Base-by-base conservation (phyloP, 92 coral and sea anemone genomes). In the Scolanthus callimorphus region DNA sequence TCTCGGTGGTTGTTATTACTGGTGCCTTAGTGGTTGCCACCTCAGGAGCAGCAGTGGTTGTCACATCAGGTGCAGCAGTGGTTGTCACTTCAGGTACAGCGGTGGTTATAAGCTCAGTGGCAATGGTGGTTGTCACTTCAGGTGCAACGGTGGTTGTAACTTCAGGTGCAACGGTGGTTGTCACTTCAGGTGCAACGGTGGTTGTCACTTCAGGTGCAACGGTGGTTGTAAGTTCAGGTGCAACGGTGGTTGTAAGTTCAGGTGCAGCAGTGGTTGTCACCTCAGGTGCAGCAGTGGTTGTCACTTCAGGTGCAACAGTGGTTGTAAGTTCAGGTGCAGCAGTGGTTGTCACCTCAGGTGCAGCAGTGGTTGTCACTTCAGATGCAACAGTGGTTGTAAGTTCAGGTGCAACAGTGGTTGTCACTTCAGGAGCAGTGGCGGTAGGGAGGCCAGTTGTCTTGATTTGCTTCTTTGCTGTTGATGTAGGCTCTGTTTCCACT, bases 191-290 rank as follows among this genome's bases (percentile, higher is more conserved):
- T 34, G 41, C 41, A 6, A 34, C 15, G 15, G 41, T 34, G 41
- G 52, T 46, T 19, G n/a, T n/a, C n/a, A n/a, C n/a, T 19, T 52
- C 59, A 22, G 59, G 29, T 22, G 29, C 59, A 20, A 25, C 43
- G 8, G 67, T 4, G 19, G 29, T 23, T 0, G 27, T 12, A 51
- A 21, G 4, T 20, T 46, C 52, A 10, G 41, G 41, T 34, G 41
- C 41, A 6, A 34, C 15, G 15, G 41, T 34, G 41, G 52, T 46
- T 19, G n/a, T n/a, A n/a, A n/a, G n/a, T n/a, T 46, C 52, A 9
- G 11, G 52, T 46, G 52, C 11, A 9, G 22, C 52, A 46, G 52
- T 46, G 2, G 52, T 46, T n/a, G n/a, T n/a, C n/a, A n/a, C n/a
- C 23, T 10, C 52, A 46, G 52, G n/a, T 11, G 46, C 51, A 19